phyloP scores from a whole-genome alignment of 2,113 vertebrate genomes.

The Austrofundulus limnaeus region DNA sequence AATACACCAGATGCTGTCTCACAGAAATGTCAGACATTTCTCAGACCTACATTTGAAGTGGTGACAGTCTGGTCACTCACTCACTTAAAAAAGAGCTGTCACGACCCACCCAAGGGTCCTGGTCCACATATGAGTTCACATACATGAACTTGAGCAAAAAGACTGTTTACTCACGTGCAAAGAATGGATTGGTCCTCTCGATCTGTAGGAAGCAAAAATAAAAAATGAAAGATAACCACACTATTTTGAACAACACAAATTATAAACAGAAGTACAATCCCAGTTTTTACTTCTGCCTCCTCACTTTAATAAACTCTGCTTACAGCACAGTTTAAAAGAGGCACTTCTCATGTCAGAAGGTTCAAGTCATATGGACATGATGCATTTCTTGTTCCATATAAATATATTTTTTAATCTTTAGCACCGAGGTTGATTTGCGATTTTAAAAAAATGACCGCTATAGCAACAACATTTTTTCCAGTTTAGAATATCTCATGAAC shows the following conservation, averaged over 20 bases:
- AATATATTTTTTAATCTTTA: too few relatives aligned
- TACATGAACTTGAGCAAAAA: not conserved
- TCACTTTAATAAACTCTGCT: not conserved
- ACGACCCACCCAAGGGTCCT: not conserved
- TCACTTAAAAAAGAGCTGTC: conserved; percentile 19
- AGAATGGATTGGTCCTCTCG: conserved; percentile 99
- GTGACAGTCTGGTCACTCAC: conserved; percentile 21
- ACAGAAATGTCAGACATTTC: conserved; percentile 50
- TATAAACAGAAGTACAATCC: not conserved
- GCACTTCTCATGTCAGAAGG: not conserved
- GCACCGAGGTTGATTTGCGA: too few relatives aligned
- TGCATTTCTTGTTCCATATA: not conserved
- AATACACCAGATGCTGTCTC: conserved; percentile 6
- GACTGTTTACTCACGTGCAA: conserved; percentile 89
- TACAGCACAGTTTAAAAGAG: not conserved
- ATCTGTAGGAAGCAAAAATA: conserved; percentile 80
- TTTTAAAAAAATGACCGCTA: too few relatives aligned
- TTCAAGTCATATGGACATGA: not conserved
- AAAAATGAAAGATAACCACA: not conserved
- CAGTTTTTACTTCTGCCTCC: not conserved
- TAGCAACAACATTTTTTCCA: too few relatives aligned
- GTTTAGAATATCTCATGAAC: conserved; percentile 8
- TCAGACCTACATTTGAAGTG: conserved; percentile 29
- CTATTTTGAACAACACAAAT: not conserved
- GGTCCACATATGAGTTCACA: not conserved